Evolutionary conservation across 2,113 vertebrate genomes (phyloP).

Genomic region (Trichechus manatus): DNA sequence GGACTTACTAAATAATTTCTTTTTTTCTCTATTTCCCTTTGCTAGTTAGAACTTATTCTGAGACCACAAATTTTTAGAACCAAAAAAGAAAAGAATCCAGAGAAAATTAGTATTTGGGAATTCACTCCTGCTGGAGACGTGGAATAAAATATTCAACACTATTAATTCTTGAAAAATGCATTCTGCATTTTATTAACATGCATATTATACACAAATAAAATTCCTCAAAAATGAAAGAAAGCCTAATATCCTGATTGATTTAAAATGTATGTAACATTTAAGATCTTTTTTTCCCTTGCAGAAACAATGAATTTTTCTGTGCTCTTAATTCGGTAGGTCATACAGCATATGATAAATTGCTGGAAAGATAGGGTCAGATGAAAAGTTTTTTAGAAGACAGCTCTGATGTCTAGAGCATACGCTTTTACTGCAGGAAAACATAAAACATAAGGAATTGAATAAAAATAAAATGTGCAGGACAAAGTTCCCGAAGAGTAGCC

Average conservation of each 20-base stretch:
- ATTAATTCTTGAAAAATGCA: not conserved
- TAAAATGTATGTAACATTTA: not conserved
- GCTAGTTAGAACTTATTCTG: not conserved
- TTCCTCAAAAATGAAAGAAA: constrained; percentile 1
- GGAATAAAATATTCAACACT: not conserved
- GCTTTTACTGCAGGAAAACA: not conserved
- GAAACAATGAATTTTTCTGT: not conserved
- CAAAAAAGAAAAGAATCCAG: not conserved
- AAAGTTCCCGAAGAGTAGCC: constrained; percentile 57
- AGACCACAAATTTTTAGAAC: not conserved
- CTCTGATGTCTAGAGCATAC: not conserved
- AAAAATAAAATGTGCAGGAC: constrained; percentile 40
- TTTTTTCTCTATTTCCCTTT: not conserved
- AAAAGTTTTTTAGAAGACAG: constrained; percentile 3
- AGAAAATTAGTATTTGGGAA: not conserved
- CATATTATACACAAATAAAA: not conserved
- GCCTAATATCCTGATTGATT: not conserved
- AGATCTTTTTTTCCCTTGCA: not conserved
- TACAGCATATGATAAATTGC: not conserved
- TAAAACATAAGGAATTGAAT: not conserved
- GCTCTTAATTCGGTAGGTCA: not conserved
- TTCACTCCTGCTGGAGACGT: not conserved
- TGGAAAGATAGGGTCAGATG: not conserved
- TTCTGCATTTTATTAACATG: not conserved
- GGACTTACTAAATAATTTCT: not conserved